These are phyloP conservation scores for Hirundo rustica DNA, from an alignment of 2,797 vertebrate species.

Conservation along the genomic window DNA sequence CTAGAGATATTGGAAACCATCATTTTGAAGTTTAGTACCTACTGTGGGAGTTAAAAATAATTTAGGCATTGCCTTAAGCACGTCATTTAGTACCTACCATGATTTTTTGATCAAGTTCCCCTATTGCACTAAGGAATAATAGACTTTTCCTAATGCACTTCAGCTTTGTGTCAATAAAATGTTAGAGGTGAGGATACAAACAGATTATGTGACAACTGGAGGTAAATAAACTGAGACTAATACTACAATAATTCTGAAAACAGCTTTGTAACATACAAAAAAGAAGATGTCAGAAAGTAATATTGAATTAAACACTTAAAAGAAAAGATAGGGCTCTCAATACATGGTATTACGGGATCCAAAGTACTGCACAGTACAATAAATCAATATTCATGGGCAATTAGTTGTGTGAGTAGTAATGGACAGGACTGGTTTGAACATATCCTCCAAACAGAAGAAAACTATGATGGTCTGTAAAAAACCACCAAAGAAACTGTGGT, in stretches of 20 bases:
- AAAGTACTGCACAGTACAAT: neutral
- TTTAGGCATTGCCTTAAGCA: neutral
- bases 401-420: neutral
- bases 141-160: neutral
- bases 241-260: neutral
- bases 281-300: neutral
- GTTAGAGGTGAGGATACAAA: neutral
- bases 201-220: neutral
- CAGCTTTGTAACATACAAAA: neutral
- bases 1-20: neutral
- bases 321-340: neutral
- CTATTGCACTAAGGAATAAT: neutral
- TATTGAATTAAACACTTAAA: neutral
- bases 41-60: neutral
- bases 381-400: neutral
- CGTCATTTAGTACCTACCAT: neutral
- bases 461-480: neutral
- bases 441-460: neutral
- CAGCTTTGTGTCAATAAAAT: neutral
- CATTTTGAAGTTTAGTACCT: neutral
- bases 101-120: neutral
- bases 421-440: neutral
- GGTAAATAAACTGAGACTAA: neutral
- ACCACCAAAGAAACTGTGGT: neutral
- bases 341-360: neutral